Evolutionary conservation across 2,888 invertebrate genomes (phyloP).

Genomic region (Griposia aprilina): DNA sequence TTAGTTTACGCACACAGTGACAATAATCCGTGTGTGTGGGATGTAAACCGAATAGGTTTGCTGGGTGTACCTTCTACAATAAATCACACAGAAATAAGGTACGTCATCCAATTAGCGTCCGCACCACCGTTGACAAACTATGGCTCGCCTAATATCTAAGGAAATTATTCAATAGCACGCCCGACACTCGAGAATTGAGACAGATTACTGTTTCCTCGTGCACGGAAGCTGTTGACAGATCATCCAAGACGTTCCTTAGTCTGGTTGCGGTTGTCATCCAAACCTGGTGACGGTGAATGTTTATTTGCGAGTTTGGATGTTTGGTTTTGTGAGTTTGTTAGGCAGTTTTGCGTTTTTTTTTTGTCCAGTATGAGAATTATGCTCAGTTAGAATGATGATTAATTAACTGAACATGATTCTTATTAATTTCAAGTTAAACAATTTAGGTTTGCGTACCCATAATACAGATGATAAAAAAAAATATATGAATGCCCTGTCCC

Average conservation of each 20-base stretch:
- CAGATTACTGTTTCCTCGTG: slow-evolving; percentile 56
- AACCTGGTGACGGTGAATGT: not conserved
- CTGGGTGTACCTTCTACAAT: slow-evolving; percentile 12
- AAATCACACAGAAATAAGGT: slow-evolving; percentile 41
- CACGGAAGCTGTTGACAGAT: slow-evolving; percentile 64
- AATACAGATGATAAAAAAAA: too few relatives aligned
- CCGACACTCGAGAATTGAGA: slow-evolving; percentile 60
- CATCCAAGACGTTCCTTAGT: slow-evolving; percentile 45
- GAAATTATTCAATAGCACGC: slow-evolving; percentile 60
- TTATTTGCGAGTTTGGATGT: not conserved
- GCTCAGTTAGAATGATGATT: not conserved
- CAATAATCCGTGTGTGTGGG: too few relatives aligned
- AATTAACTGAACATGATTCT: not conserved
- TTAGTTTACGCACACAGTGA: too few relatives aligned
- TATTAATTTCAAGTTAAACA: not conserved
- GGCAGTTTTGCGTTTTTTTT: not conserved
- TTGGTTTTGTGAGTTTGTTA: not conserved
- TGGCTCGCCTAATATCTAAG: slow-evolving; percentile 44
- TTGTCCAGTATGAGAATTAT: too few relatives aligned
- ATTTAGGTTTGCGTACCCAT: not conserved
- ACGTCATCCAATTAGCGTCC: slow-evolving; percentile 41
- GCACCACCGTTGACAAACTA: slow-evolving; percentile 40
- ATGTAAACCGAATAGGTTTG: too few relatives aligned
- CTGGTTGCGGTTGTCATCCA: slow-evolving; percentile 9
- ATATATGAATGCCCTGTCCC: too few relatives aligned